Percentiles rank a stretch among this genome's conserved stretches.
Conservation (phyloP, 2,888 invertebrate genomes). For the Folsomia manolachei region DNA sequence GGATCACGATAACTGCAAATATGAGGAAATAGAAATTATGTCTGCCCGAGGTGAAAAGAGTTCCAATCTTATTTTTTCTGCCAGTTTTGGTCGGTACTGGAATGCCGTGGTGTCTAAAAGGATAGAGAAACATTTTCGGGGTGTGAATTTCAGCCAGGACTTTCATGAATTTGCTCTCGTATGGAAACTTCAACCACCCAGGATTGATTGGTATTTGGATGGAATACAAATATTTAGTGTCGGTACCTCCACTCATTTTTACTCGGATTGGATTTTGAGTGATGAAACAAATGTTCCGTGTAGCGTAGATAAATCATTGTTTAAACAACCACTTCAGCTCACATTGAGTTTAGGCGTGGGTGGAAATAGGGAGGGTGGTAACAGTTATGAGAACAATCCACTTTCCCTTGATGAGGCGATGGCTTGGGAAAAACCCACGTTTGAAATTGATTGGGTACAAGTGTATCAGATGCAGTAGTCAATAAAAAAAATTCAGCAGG, state of each 20-base stretch:
- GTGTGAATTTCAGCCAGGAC: slow-evolving; percentile 36
- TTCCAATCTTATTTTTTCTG: slow-evolving; percentile 39
- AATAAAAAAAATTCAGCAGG: slow-evolving; percentile 2
- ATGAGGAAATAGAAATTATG: slow-evolving; percentile 47
- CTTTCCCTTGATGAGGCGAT: slow-evolving; percentile 30
- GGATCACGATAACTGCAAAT: slow-evolving; percentile 44
- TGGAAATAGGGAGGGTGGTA: slow-evolving; percentile 36
- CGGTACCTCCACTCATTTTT: slow-evolving; percentile 40
- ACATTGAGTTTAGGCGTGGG: slow-evolving; percentile 42
- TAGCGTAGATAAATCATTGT: slow-evolving; percentile 38
- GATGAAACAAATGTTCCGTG: slow-evolving; percentile 41
- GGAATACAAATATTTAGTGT: slow-evolving; percentile 31
- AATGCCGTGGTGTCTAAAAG: slow-evolving; percentile 25
- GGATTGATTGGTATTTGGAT: slow-evolving; percentile 48
- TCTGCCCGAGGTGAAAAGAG: slow-evolving; percentile 42
- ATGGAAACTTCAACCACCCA: slow-evolving; percentile 43
- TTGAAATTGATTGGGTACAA: slow-evolving; percentile 42
- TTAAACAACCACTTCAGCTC: slow-evolving; percentile 40
- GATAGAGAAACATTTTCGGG: slow-evolving; percentile 36
- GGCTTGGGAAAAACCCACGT: slow-evolving; percentile 41
- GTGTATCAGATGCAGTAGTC: slow-evolving; percentile 26
- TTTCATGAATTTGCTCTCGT: slow-evolving; percentile 47
- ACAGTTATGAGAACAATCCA: slow-evolving; percentile 29
- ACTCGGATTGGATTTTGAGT: slow-evolving; percentile 42
- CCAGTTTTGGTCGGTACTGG: slow-evolving; percentile 38